Evolutionary conservation across 2,888 invertebrate species (phyloP).

Genomic region (Uropetala carovei): DNA sequence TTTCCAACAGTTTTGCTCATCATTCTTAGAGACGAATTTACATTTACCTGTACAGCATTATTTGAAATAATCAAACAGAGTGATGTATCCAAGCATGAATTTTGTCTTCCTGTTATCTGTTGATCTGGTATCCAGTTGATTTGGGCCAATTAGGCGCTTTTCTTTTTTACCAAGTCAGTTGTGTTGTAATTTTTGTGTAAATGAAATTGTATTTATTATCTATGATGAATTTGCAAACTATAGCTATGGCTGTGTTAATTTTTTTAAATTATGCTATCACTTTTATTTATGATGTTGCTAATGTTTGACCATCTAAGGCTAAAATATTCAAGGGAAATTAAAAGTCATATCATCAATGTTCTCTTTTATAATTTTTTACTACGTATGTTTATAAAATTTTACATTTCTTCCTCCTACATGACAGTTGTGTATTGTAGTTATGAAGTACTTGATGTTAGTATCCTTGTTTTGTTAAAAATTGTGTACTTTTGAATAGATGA

Average conservation of each 20-base stretch:
- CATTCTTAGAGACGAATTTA: background rate
- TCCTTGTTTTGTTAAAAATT: slow-evolving; percentile 8
- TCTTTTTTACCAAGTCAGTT: background rate
- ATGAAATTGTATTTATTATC: slow-evolving; percentile 13
- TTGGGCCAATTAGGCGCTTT: background rate
- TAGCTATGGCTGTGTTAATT: slow-evolving; percentile 35
- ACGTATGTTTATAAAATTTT: slow-evolving; percentile 41
- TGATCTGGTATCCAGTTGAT: background rate
- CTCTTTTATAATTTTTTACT: slow-evolving; percentile 39
- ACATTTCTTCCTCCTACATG: background rate
- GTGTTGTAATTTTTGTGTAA: background rate
- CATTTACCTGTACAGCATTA: background rate
- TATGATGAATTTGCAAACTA: slow-evolving; percentile 24
- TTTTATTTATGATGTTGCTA: slow-evolving; percentile 30
- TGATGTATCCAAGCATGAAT: background rate
- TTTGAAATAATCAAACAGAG: background rate
- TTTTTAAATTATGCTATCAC: slow-evolving; percentile 34
- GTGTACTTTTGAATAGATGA: background rate
- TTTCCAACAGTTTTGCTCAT: background rate
- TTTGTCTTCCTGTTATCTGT: background rate
- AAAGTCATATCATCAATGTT: slow-evolving; percentile 49
- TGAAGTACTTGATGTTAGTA: background rate
- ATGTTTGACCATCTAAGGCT: slow-evolving; percentile 11
- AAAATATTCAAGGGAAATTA: slow-evolving; percentile 10
- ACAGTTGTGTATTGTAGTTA: background rate